phyloP scores from a whole-genome alignment of 2,888 invertebrate genomes.

The Polylopha cassiicola region DNA sequence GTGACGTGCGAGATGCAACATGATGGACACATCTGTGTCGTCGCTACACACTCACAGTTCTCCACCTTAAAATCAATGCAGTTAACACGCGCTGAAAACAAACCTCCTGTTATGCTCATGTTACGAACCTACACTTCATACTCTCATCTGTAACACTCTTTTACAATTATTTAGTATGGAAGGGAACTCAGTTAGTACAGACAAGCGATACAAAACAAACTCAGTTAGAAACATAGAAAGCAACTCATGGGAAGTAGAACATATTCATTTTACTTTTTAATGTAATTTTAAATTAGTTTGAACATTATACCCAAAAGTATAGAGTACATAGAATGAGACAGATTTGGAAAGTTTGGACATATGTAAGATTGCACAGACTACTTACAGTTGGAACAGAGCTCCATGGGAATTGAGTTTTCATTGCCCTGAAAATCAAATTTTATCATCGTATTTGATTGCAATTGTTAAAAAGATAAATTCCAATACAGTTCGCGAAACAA shows the following conservation, averaged over 20 bases:
- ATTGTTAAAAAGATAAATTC: no score
- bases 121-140: conserved; percentile 36
- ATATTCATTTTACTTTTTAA: conserved; percentile 11
- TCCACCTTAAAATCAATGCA: conserved; percentile 79
- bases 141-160: conserved; percentile 26
- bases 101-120: conserved; percentile 69
- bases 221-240: conserved; percentile 33
- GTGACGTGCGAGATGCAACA: conserved; percentile 68
- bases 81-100: conserved; percentile 79
- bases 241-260: conserved; percentile 26
- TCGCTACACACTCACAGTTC: conserved; percentile 77
- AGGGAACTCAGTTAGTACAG: conserved; percentile 24
- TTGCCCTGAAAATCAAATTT: conserved; percentile 86
- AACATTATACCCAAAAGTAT: conserved; percentile 13
- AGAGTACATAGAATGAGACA: conserved; percentile 22
- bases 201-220: conserved; percentile 32
- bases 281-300: conserved; percentile 6
- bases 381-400: conserved; percentile 97
- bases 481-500: no score
- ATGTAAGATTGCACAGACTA: conserved; percentile 42
- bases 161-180: conserved; percentile 18
- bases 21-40: conserved; percentile 65
- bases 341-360: conserved; percentile 27
- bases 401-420: conserved; percentile 97
- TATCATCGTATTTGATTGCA: neutral